These are phyloP conservation scores for Fratercula arctica DNA, from an alignment of 2,797 vertebrate genomes.

Conservation along the genomic window DNA sequence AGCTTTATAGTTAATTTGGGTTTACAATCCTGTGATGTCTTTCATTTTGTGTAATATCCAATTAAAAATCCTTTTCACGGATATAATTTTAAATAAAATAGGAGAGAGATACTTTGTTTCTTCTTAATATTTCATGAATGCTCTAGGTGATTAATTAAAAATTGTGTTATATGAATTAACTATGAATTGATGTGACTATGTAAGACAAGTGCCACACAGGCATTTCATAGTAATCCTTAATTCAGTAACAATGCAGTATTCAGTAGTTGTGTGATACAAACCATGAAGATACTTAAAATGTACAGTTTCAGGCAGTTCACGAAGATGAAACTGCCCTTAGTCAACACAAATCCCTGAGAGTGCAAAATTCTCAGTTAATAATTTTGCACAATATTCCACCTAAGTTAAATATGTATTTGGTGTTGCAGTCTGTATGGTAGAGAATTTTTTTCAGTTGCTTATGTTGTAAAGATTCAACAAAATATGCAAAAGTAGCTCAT, in stretches of 20 bases:
- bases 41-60: conserved; percentile 10
- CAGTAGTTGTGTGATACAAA: not conserved
- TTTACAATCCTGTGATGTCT: not conserved
- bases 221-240: not conserved
- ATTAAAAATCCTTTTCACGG: conserved; percentile 33
- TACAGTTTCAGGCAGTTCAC: not conserved
- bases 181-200: not conserved
- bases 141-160: conserved; percentile 49
- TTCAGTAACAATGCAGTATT: not conserved
- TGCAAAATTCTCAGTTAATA: not conserved
- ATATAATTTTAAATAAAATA: conserved; percentile 41
- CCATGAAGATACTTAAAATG: not conserved
- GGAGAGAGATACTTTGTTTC: not conserved
- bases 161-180: conserved; percentile 49
- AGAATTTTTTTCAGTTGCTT: not conserved
- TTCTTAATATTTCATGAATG: conserved; percentile 20
- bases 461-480: not conserved
- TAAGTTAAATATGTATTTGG: not conserved
- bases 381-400: not conserved
- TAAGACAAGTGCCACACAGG: not conserved
- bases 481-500: not conserved
- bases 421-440: not conserved
- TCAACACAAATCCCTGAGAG: not conserved
- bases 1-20: not conserved
- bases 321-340: not conserved